phyloP scores from a whole-genome alignment of 2,113 vertebrate species.

The Psittacus erithacus region DNA sequence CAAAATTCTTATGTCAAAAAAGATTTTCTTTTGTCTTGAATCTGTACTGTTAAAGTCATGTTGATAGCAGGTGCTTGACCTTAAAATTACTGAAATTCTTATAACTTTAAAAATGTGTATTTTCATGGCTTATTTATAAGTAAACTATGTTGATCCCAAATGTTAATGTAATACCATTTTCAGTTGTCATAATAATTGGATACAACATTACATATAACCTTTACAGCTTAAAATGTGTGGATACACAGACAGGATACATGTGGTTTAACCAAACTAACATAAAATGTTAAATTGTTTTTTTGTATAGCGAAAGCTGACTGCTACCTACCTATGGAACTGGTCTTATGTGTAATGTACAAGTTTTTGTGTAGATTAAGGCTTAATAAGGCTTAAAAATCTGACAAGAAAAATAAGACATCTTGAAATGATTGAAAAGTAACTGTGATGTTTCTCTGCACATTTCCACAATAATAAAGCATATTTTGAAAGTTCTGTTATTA shows the following conservation, averaged over 20 bases:
- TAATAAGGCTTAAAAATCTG: not conserved
- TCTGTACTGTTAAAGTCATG: not conserved
- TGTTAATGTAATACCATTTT: not conserved
- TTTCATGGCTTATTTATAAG: not conserved
- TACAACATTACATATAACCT: not conserved
- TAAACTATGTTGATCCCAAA: not conserved
- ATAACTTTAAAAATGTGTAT: not conserved
- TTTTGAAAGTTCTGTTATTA: not conserved
- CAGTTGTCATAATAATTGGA: not conserved
- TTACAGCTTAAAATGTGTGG: not conserved
- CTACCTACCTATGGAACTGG: not conserved
- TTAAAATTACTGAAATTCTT: not conserved
- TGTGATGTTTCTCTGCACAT: not conserved
- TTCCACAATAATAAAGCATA: not conserved
- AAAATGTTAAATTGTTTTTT: not conserved
- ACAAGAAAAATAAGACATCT: not conserved
- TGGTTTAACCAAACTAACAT: not conserved
- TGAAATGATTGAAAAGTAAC: not conserved
- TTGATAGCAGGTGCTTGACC: not conserved
- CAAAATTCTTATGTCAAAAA: not conserved
- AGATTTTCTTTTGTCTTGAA: not conserved
- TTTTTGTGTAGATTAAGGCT: not conserved
- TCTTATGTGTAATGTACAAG: not conserved
- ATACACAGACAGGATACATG: not conserved
- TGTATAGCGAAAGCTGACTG: not conserved